Evolutionary conservation across 2,888 invertebrate species (phyloP), one percentile per base, ranked within the genome.

Genomic region (Pardosa pseudoannulata): DNA sequence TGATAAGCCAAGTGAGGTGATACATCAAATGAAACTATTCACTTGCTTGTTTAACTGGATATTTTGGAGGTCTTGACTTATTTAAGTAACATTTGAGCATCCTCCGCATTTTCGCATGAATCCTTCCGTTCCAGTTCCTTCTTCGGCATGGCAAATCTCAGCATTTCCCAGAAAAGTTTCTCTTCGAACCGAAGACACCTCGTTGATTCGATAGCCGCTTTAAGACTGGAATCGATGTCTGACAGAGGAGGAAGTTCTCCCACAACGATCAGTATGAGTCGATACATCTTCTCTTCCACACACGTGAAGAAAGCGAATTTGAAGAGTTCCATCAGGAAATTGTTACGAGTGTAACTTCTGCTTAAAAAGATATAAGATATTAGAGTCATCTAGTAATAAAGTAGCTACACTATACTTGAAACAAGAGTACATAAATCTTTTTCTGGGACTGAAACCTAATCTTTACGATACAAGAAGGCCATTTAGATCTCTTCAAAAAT

Each of bases 141-240:
- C 2, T 39, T 31, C 2, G 83, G 83, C 83, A 85, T 73, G 3
- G 72, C 73, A n/a, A 73, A 85, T n/a, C 31, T 46, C n/a, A 85
- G 23, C 78, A 78, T 78, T n/a, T 85, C 78, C 78, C 83, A 78
- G 32, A 85, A 79, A 0, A 85, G 62, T 46, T 62, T 85, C n/a
- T 78, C 36, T 5, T 68, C 72, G 7, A 73, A 50, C 23, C 56
- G 32, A 0, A 73, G 72, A 23, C 78, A 78, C 41, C 65, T 73
- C 23, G 83, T 73, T 1, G 78, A 76, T 7, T 85, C 67, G 1
- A 85, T 29, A 27, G 72, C 72, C 0, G 50, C 62, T 23, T 62
- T 78, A 5, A 85, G 71, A 13, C 41, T 72, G 27, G 70, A n/a
- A 19, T 67, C 67, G 6, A 32, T 36, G 0, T 67, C 67, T n/a